Base-by-base conservation (phyloP, 2,888 invertebrate species). In the Unio pictorum region DNA sequence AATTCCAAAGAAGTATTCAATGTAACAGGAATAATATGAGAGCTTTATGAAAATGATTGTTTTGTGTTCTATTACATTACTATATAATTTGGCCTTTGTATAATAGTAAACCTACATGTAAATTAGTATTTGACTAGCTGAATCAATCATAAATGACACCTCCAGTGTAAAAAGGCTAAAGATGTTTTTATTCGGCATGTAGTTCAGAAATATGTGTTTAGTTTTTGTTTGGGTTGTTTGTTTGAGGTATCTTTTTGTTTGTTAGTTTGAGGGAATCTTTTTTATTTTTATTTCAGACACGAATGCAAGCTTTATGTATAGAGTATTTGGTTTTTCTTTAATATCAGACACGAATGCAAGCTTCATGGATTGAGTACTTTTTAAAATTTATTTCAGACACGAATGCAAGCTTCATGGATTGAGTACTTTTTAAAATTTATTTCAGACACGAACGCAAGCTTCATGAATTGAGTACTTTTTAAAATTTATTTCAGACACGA, bases 361-460 rank as follows among this genome's bases (percentile, higher is more conserved):
- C 81, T 6, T 67, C 69, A 18, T 82, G 81, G 82, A 64, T 81
- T 20, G 84, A 84, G 65, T 72, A 78, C 57, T 70, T 81, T 23
- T 23, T 23, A 23, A 23, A 23, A 23, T 54, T 54, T 23, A 61
- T 69, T 74, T 45, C 77, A 82, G 82, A 74, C 72, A 8, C 78
- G 82, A 17, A 77, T 76, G 61, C 79, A 80, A 26, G 71, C 81
- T 6, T 67, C 69, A 18, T 82, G 81, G 82, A 64, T 81, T 20
- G 84, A 84, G 65, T 72, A 78, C 57, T 70, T 81, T 23, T 23
- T 23, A 23, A 23, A 23, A 23, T 54, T 54, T 23, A 61, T 69
- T 74, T 45, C 77, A 82, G 82, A 74, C 72, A 8, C 78, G 82
- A 17, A 77, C 75, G 61, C 79, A 80, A 26, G 71, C 81, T 6